Base-by-base conservation (phyloP, 1,140 invertebrate species). In the Belonocnema kinseyi region DNA sequence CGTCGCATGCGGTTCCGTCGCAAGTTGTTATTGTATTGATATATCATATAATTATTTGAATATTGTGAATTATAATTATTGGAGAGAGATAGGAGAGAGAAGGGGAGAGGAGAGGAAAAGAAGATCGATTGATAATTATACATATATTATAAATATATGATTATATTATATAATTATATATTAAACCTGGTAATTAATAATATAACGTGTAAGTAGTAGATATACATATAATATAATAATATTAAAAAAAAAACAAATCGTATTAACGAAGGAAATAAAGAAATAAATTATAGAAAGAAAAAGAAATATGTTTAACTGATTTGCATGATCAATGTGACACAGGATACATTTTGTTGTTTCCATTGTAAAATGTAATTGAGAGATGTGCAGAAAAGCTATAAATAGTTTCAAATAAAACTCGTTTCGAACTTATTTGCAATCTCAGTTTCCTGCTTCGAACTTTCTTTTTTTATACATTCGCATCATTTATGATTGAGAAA, bases 121-220 rank as follows among this genome's bases (percentile, higher is more conserved):
- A 80, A 72, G 61, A 87, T 80, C 81, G 80, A 74, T 80, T 81
- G 79, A 74, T 84, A 83, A 80, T 80, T 86, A 85, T 82, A 66
- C 61, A 66, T 66, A 83, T 80, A 80, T 82, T 81, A 82, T 82
- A 82, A 83, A 85, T 81, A 84, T 80, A 82, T 82, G 77, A 85
- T 78, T 76, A 77, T 83, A 74, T 81, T 77, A 76, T 21, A 61
- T 61, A 61, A 61, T 76, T 79, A 85, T 82, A 86, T 83, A 81
- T 80, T 84, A 82, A 84, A 85, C 75, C 75, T 82, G 82, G 73
- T 85, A 85, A 82, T 82, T 83, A 83, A 66, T 66, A 66, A 78
- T 86, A 82, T 87, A 85, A 82, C 77, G 82, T 87, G 82, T 85
- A 85, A 86, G 85, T 87, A 87, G 85, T 82, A 86, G 82, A 81